Base-by-base conservation (phyloP, 2,113 vertebrate genomes). In the Lethenteron reissneri region DNA sequence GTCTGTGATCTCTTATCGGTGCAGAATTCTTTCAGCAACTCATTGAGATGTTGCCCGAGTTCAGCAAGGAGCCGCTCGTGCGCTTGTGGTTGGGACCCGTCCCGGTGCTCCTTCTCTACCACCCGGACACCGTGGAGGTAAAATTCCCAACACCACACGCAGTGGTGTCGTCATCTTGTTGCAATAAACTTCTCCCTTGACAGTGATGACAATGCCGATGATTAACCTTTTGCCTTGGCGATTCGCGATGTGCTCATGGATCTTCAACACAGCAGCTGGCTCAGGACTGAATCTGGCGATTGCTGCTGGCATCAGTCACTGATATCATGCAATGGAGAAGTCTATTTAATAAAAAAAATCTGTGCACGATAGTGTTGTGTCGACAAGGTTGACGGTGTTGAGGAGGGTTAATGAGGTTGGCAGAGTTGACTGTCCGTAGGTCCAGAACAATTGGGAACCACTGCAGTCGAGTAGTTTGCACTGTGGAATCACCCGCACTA, bases 21-120 rank as follows among this genome's bases (percentile, higher is more conserved):
- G 21, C 72, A 97, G 94, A 78, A 8, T 95, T 95, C 78, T 97
- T 96, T 77, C 74, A 76, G 25, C 92, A 96, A 76, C 0, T 97
- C 3, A 68, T 83, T 10, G 0, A 13, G 0, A 78, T 72, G 1
- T 58, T 69, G 1, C 72, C 76, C 1, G 9, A 79, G 10, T 82
- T 78, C 59, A 75, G 76, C 58, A 57, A 77, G 1, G 0, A 2
- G 1, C 87, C 88, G 0, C 58, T 97, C 10, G 10, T 90, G 12
- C 91, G 87, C 75, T 1, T 94, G 41, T 99, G 94, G 91, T 0
- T 99, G 12, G 94, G 94, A 68, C 79, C 85, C 0, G 0, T 90
- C 1, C 88, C 90, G 1, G 15, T 86, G n/a, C 1, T 88, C 58
- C 0, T 82, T 71, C 75, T 94, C 56, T 89, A 78, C 77, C 85